Evolutionary conservation across 2,888 invertebrate species (phyloP), one percentile per base, ranked within the genome.

Genomic region (Myathropa florea): DNA sequence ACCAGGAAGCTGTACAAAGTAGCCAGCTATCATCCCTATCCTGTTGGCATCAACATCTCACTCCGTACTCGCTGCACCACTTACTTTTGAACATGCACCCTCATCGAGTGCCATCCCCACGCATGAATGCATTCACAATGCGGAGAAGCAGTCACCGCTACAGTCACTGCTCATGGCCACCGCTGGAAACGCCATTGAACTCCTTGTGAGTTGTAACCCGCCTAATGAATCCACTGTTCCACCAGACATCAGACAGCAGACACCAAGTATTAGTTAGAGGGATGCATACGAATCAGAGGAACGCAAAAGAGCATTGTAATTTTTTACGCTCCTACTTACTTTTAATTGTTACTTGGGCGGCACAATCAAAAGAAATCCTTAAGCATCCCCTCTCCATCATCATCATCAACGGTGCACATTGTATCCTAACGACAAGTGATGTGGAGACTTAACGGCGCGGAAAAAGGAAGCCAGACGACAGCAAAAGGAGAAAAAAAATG

Each of bases 321-420:
- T 79, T 79, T 71, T 76, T 79, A 71, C 75, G 76, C 80, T 63
- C 83, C 83, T 87, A 87, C 83, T 87, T 83, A 87, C 87, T 87
- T 87, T 87, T 87, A 87, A 87, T 87, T 87, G 83, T 87, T 87
- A 87, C 87, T 87, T 78, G 65, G 28, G 83, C 68, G 80, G 87
- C 67, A 68, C 39, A 83, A 77, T 80, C 79, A 80, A 83, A 87
- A 53, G 12, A 39, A 75, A 46, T 83, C 72, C 82, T 78, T 14
- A 64, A 80, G 71, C 84, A 36, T 63, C 46, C n/a, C 53, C 46
- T 7, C 46, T n/a, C 18, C 46, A 7, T 18, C 28, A 18, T 53
- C 18, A 57, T 36, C 59, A 55, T 39, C 26, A 55, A 46, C 72
- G 60, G 36, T 53, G 60, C 60, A 30, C 59, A 67, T 55, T 46